Conservation (phyloP, 2,888 invertebrate species). For the Hydroisotoma schaefferi region DNA sequence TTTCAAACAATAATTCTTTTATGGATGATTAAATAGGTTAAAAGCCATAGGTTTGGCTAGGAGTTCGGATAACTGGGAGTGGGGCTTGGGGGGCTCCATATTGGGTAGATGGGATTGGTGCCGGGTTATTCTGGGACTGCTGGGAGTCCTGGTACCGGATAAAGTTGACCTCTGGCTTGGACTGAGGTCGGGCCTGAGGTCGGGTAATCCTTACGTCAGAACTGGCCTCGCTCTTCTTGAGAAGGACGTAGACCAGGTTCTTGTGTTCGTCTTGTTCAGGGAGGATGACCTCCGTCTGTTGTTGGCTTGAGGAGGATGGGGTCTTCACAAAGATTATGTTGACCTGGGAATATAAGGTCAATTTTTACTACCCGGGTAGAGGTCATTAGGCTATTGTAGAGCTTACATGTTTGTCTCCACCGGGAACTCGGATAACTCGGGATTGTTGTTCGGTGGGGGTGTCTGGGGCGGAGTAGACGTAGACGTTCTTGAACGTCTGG, state of each 20-base stretch:
- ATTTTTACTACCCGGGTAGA: not conserved
- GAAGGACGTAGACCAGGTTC: slow-evolving; percentile 80
- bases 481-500: slow-evolving; percentile 75
- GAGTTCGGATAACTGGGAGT: not conserved
- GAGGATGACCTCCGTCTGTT: slow-evolving; percentile 63
- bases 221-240: slow-evolving; percentile 79
- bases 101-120: not conserved
- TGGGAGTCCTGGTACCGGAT: slow-evolving; percentile 52
- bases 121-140: too few relatives aligned
- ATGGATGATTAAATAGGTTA: too few relatives aligned
- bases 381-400: not conserved
- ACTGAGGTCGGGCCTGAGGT: slow-evolving; percentile 71
- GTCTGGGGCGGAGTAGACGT: slow-evolving; percentile 84
- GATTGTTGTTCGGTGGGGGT: slow-evolving; percentile 57
- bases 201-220: slow-evolving; percentile 74
- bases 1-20: too few relatives aligned
- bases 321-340: slow-evolving; percentile 79
- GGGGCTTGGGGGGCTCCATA: not conserved
- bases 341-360: slow-evolving; percentile 54
- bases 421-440: slow-evolving; percentile 43
- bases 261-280: slow-evolving; percentile 73
- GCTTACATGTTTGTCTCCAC: slow-evolving; percentile 61
- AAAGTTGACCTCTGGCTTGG: slow-evolving; percentile 86
- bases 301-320: slow-evolving; percentile 36
- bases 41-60: not conserved